Conservation (phyloP, 2,797 vertebrate genomes). For the Coendou prehensilis region DNA sequence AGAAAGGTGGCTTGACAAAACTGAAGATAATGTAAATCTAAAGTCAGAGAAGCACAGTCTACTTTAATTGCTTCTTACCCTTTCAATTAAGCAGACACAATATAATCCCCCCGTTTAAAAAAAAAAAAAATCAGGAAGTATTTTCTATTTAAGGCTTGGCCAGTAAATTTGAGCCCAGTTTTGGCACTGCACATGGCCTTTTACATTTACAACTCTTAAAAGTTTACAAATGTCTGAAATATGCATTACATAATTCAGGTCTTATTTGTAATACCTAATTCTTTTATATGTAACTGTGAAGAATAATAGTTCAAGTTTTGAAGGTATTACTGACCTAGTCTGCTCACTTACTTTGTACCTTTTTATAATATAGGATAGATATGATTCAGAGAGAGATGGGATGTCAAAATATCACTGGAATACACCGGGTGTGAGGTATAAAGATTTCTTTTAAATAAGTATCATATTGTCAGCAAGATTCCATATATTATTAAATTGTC, state of each 20-base stretch:
- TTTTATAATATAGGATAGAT: constrained; percentile 14
- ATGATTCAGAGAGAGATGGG: constrained; percentile 45
- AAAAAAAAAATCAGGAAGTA: constrained; percentile 20
- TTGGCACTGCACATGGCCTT: neutral
- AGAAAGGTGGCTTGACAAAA: constrained; percentile 61
- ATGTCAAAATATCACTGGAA: constrained; percentile 53
- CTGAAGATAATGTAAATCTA: constrained; percentile 30
- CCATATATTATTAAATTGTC: constrained; percentile 39
- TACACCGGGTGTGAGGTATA: neutral
- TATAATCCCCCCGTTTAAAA: constrained; percentile 3
- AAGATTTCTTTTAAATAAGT: constrained; percentile 54
- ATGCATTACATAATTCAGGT: constrained; percentile 8
- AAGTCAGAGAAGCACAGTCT: constrained; percentile 53
- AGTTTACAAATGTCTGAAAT: constrained; percentile 28
- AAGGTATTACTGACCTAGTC: constrained; percentile 57
- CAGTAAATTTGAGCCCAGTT: constrained; percentile 41
- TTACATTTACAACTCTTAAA: constrained; percentile 29
- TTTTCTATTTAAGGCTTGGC: constrained; percentile 7
- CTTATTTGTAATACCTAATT: neutral
- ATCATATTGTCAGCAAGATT: neutral
- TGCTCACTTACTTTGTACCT: constrained; percentile 43
- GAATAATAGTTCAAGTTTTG: constrained; percentile 33
- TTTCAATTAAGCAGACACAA: constrained; percentile 59
- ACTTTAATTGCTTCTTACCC: constrained; percentile 29
- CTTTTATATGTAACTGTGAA: constrained; percentile 43